Percentiles rank a stretch among this genome's conserved stretches.
These are phyloP conservation scores for Latrodectus geometricus DNA, from an alignment of 1,140 invertebrate genomes.

Conservation along the genomic window DNA sequence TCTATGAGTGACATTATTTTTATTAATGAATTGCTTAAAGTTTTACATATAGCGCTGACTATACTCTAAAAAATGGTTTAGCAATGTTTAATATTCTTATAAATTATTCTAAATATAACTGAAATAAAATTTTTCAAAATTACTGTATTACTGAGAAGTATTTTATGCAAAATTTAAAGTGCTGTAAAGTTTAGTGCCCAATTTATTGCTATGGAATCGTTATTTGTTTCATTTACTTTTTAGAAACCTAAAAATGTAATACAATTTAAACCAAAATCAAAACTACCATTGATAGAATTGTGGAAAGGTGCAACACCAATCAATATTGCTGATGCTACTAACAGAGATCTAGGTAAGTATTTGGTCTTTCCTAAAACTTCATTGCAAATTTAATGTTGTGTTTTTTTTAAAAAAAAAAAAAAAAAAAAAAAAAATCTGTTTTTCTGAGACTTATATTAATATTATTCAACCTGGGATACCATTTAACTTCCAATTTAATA, in stretches of 20 bases:
- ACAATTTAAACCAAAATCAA: slow-evolving; percentile 72
- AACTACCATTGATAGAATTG: slow-evolving; percentile 73
- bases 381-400: not conserved
- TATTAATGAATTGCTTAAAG: too few relatives aligned
- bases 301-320: slow-evolving; percentile 84
- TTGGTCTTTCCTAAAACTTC: not conserved
- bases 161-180: too few relatives aligned
- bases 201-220: too few relatives aligned
- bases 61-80: too few relatives aligned
- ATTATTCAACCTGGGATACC: not conserved
- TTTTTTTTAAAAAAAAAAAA: not conserved
- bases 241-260: slow-evolving; percentile 72
- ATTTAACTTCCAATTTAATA: too few relatives aligned
- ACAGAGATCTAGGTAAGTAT: slow-evolving; percentile 72
- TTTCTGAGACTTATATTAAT: not conserved
- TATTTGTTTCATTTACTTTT: slow-evolving; percentile 56
- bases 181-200: too few relatives aligned
- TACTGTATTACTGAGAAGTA: too few relatives aligned
- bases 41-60: too few relatives aligned
- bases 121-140: too few relatives aligned
- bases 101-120: too few relatives aligned
- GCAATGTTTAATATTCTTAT: too few relatives aligned
- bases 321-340: slow-evolving; percentile 77
- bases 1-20: too few relatives aligned
- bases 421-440: not conserved